Conservation (phyloP, 1,140 invertebrate species). For the Atta colombica region DNA sequence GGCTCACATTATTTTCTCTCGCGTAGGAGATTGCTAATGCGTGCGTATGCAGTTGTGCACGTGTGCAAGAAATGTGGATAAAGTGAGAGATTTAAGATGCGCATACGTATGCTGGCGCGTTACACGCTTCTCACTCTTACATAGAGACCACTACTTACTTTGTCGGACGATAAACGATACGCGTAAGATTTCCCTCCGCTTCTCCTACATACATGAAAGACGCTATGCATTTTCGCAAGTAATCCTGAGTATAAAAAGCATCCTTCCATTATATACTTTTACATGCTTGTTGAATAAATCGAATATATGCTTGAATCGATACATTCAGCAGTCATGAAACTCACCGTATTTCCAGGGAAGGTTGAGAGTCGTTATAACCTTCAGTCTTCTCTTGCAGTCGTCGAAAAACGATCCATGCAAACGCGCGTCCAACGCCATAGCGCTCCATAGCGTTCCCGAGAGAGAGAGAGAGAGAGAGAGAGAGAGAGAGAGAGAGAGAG, state of each 20-base stretch:
- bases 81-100: slow-evolving; percentile 52
- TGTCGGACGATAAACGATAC: slow-evolving; percentile 23
- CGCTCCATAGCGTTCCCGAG: slow-evolving; percentile 20
- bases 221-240: neutral
- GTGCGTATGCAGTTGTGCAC: neutral
- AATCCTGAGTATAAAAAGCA: neutral
- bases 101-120: slow-evolving; percentile 23
- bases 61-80: slow-evolving; percentile 36
- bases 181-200: neutral
- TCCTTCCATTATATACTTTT: neutral
- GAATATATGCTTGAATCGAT: neutral
- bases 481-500: neutral
- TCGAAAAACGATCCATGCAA: slow-evolving; percentile 53
- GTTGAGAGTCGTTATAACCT: slow-evolving; percentile 47
- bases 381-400: neutral
- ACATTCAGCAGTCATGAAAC: neutral
- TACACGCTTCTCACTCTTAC: slow-evolving; percentile 26
- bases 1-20: slow-evolving; percentile 35
- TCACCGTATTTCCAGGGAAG: neutral
- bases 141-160: neutral
- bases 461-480: no score
- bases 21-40: slow-evolving; percentile 33
- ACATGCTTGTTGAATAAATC: neutral
- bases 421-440: slow-evolving; percentile 6
- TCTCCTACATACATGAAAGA: neutral